These are phyloP conservation scores for Eupristina koningsbergeri DNA, from an alignment of 1,140 invertebrate genomes.

Conservation along the genomic window DNA sequence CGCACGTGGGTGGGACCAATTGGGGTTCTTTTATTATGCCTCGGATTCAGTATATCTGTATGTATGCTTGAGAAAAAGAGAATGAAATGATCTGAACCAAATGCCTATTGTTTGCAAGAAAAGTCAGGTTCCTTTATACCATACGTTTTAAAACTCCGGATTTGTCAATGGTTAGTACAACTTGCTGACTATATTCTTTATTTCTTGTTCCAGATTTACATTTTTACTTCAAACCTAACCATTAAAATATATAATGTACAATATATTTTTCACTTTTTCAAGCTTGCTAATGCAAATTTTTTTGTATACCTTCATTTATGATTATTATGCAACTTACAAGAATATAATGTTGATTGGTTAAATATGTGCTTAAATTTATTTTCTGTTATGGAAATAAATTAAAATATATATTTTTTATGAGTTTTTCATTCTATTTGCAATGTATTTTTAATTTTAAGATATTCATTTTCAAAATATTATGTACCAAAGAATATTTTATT, in stretches of 20 bases:
- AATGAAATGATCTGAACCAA: background rate
- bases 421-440: too few relatives aligned
- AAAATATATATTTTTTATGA: too few relatives aligned
- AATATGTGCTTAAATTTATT: too few relatives aligned
- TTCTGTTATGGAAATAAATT: too few relatives aligned
- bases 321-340: background rate
- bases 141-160: conserved; percentile 31
- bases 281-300: background rate
- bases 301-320: background rate
- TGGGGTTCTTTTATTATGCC: conserved; percentile 30
- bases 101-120: conserved; percentile 47
- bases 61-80: conserved; percentile 27
- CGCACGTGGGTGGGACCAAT: conserved; percentile 36
- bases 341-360: too few relatives aligned
- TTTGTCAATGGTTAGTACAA: conserved; percentile 24
- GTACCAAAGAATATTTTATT: too few relatives aligned
- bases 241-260: background rate
- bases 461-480: background rate
- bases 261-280: too few relatives aligned
- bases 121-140: conserved; percentile 46
- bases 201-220: conserved; percentile 37
- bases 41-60: conserved; percentile 2
- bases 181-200: conserved; percentile 2
- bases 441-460: background rate
- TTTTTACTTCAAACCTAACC: conserved; percentile 27